phyloP scores from a whole-genome alignment of 1,140 invertebrate genomes.

The Heliconius nattereri region DNA sequence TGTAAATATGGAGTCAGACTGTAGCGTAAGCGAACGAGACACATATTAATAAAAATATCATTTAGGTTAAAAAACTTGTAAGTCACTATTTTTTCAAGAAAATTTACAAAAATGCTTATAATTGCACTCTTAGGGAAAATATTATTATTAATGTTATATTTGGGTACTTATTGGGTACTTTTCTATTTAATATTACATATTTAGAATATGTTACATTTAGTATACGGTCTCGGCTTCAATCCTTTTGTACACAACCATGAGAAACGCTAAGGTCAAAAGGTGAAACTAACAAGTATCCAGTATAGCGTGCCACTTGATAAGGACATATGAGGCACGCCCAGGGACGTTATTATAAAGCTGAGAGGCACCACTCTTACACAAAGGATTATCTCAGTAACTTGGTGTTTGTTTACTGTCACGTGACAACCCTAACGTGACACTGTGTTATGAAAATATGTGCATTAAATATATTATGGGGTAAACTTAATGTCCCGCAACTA shows the following conservation, averaged over 20 bases:
- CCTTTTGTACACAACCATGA: neutral
- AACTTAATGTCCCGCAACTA: neutral
- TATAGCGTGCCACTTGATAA: neutral
- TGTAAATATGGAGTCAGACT: no score
- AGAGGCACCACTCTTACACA: slow-evolving; percentile 17
- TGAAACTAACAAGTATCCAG: slow-evolving; percentile 5
- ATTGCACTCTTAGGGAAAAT: neutral
- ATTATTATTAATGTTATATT: neutral
- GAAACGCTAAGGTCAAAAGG: neutral
- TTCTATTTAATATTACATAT: neutral
- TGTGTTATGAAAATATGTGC: neutral
- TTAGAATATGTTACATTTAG: neutral
- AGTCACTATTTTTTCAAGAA: no score
- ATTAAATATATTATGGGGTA: neutral
- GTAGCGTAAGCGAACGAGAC: no score
- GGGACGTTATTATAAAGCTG: slow-evolving; percentile 60
- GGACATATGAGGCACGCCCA: slow-evolving; percentile 32
- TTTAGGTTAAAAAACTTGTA: no score
- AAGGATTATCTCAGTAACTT: slow-evolving; percentile 25
- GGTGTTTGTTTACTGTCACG: slow-evolving; percentile 8
- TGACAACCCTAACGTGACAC: slow-evolving; percentile 6
- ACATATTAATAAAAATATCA: no score
- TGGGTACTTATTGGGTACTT: neutral
- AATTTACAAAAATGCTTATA: no score
- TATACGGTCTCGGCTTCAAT: neutral